These are phyloP conservation scores for Melanophora roralis DNA, from an alignment of 2,888 invertebrate genomes.

Conservation along the genomic window DNA sequence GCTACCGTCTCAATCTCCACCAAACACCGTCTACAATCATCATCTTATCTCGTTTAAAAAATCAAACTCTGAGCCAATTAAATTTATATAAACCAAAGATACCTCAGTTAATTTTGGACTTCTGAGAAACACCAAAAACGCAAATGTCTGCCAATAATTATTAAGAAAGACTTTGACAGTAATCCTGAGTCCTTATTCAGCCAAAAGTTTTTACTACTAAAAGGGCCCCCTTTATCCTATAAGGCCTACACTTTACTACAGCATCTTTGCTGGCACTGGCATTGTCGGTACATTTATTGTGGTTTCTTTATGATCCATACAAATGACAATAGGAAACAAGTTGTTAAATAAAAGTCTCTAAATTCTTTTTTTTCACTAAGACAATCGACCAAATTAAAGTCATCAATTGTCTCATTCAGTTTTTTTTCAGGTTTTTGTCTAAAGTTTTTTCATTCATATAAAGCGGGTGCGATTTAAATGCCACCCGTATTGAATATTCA, in stretches of 20 bases:
- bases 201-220: not conserved
- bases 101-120: too few species aligned
- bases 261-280: not conserved
- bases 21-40: too few species aligned
- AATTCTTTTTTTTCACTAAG: not conserved
- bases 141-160: too few species aligned
- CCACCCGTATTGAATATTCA: slow-evolving; percentile 63
- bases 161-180: too few species aligned
- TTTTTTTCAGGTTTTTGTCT: slow-evolving; percentile 21
- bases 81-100: too few species aligned
- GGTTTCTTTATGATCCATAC: slow-evolving; percentile 19
- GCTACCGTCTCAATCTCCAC: too few species aligned
- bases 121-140: too few species aligned
- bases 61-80: too few species aligned
- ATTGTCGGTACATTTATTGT: slow-evolving; percentile 23
- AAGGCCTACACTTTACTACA: not conserved
- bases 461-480: slow-evolving; percentile 61
- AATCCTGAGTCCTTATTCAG: too few species aligned
- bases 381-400: slow-evolving; percentile 44
- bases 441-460: slow-evolving; percentile 3
- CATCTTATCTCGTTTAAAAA: too few species aligned
- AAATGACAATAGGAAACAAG: slow-evolving; percentile 61
- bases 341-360: slow-evolving; percentile 55
- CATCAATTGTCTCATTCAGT: slow-evolving; percentile 45
- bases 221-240: not conserved